A percentile compares a stretch with the other conserved stretches of the same genome.
These are phyloP conservation scores for Taenioides sp. DNA, from an alignment of 2,797 vertebrate species.

Conservation along the genomic window DNA sequence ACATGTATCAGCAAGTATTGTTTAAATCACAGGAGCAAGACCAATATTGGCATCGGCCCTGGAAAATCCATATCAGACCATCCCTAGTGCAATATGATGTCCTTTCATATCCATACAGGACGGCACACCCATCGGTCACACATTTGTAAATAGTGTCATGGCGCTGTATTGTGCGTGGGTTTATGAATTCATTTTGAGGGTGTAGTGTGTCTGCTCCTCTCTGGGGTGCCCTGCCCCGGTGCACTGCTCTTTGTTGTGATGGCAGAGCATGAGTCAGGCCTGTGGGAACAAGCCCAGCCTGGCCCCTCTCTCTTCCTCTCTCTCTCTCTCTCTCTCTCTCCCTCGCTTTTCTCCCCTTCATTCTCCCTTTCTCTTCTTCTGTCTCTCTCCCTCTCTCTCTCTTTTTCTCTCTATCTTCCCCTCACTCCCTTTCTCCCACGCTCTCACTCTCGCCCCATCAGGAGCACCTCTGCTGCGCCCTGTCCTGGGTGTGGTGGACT, in stretches of 20 bases:
- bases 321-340: constrained; percentile 56
- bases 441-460: constrained; percentile 71
- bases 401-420: constrained; percentile 53
- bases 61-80: too few species aligned
- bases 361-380: too few species aligned
- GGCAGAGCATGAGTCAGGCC: constrained; percentile 56
- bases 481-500: constrained; percentile 50
- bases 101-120: background rate
- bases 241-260: constrained; percentile 67
- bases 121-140: background rate
- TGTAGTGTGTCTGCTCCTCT: constrained; percentile 50
- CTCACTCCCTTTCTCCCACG: constrained; percentile 42
- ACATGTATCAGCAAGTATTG: too few species aligned
- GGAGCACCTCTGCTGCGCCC: constrained; percentile 56
- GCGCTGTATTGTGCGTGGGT: constrained; percentile 2
- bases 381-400: constrained; percentile 69
- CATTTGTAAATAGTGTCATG: constrained; percentile 5
- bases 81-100: background rate
- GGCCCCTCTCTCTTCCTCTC: constrained; percentile 68
- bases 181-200: constrained; percentile 47
- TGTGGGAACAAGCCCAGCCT: constrained; percentile 70
- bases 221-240: constrained; percentile 58
- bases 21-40: too few species aligned
- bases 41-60: too few species aligned
- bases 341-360: background rate